phyloP scores from a whole-genome alignment of 64 coral and sea anemone species.

The Astreopora myriophthalma region DNA sequence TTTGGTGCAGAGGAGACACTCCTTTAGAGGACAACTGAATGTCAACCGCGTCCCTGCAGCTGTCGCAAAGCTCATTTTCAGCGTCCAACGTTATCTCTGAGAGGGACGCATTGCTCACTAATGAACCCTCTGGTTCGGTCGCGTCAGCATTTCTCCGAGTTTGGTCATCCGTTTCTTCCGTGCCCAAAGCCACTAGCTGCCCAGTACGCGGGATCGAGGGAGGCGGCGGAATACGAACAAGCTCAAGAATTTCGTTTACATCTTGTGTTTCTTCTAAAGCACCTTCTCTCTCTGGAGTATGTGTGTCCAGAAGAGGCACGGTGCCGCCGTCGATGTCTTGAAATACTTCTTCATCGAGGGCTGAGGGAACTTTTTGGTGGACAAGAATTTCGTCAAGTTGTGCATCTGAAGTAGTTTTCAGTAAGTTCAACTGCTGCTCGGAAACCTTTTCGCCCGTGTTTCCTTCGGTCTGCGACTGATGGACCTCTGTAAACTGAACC shows the following conservation, averaged over 20 bases:
- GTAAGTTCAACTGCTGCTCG: background rate
- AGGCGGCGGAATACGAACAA: constrained; percentile 31
- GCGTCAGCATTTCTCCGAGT: background rate
- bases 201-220: constrained; percentile 5
- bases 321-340: background rate
- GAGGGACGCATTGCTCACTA: background rate
- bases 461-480: background rate
- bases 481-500: background rate
- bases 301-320: background rate
- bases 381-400: background rate
- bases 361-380: background rate
- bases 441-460: background rate
- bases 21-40: background rate
- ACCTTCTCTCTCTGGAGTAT: background rate
- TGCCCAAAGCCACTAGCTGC: background rate
- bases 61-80: background rate
- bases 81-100: background rate
- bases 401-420: background rate
- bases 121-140: background rate
- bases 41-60: background rate
- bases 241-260: background rate
- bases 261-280: background rate
- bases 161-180: background rate
- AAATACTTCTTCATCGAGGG: background rate
- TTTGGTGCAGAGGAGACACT: background rate